A percentile compares a stretch with the other conserved stretches of the same genome.
Evolutionary conservation across 1,140 invertebrate species (phyloP).

Genomic region (Dinothrombium tinctorium): DNA sequence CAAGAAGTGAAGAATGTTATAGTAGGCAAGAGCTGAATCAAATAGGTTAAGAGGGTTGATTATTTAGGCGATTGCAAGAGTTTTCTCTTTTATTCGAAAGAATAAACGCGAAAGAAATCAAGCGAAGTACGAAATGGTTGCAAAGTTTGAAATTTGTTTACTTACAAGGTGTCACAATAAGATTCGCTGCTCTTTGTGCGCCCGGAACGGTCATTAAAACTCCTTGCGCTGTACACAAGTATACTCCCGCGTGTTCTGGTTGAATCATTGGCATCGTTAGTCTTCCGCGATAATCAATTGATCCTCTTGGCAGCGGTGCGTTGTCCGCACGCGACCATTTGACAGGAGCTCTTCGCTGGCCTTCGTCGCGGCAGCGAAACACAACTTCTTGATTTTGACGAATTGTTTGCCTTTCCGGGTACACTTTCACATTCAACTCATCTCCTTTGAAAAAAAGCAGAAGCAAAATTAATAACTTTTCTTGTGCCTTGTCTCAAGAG

Average conservation of each 20-base stretch:
- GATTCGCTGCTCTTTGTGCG: not conserved
- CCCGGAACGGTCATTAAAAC: constrained; percentile 18
- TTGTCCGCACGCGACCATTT: constrained; percentile 45
- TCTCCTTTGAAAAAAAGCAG: too few species aligned
- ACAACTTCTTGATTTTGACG: constrained; percentile 40
- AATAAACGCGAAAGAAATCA: too few species aligned
- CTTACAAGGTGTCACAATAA: not conserved
- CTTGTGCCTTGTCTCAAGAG: too few species aligned
- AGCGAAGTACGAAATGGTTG: not conserved
- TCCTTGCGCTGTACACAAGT: constrained; percentile 51
- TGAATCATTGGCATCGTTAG: constrained; percentile 62
- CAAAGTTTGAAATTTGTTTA: not conserved
- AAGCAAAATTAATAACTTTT: too few species aligned
- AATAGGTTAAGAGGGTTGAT: not conserved
- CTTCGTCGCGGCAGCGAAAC: constrained; percentile 72
- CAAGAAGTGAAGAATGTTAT: too few species aligned
- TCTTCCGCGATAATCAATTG: constrained; percentile 41
- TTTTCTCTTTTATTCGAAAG: too few species aligned
- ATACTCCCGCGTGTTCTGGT: constrained; percentile 44
- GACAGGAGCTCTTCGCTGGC: constrained; percentile 42
- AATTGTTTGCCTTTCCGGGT: not conserved
- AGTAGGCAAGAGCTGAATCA: too few species aligned
- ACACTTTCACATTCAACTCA: not conserved
- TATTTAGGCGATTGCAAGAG: not conserved
- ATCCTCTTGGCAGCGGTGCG: constrained; percentile 39